phyloP scores from a whole-genome alignment of 2,888 invertebrate genomes.

The Tinea trinotella region DNA sequence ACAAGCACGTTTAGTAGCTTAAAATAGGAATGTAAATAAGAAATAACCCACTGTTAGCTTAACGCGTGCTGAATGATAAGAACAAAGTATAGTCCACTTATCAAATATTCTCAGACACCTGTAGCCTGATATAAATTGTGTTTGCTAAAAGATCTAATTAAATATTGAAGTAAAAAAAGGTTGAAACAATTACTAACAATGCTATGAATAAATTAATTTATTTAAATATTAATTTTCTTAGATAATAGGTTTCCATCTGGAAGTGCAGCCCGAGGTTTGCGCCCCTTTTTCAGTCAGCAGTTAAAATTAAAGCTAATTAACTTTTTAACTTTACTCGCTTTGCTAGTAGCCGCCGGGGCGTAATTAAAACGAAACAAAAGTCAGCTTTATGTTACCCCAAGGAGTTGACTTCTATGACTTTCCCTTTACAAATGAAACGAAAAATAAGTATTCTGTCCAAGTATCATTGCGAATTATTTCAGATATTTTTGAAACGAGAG shows the following conservation, averaged over 20 bases:
- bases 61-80: too few species aligned
- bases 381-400: slow-evolving; percentile 49
- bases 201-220: slow-evolving; percentile 15
- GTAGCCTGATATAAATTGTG: too few species aligned
- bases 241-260: slow-evolving; percentile 12
- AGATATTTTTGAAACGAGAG: neutral
- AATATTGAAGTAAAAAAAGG: too few species aligned
- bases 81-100: too few species aligned
- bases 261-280: slow-evolving; percentile 4
- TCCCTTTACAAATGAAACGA: slow-evolving; percentile 26
- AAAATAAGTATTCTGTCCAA: slow-evolving; percentile 19
- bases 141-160: too few species aligned
- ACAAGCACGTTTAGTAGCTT: too few species aligned
- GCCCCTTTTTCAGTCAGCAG: slow-evolving; percentile 30
- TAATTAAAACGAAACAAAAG: slow-evolving; percentile 63
- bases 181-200: neutral
- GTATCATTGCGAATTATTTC: slow-evolving; percentile 11
- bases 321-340: slow-evolving; percentile 43
- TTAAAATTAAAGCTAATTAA: slow-evolving; percentile 65
- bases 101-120: too few species aligned
- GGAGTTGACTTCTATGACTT: slow-evolving; percentile 38
- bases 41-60: too few species aligned
- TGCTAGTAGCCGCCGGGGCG: slow-evolving; percentile 34
- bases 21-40: too few species aligned
- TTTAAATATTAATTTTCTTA: neutral